phyloP scores from a whole-genome alignment of 2,113 vertebrate genomes.

The Leuciscus idus region DNA sequence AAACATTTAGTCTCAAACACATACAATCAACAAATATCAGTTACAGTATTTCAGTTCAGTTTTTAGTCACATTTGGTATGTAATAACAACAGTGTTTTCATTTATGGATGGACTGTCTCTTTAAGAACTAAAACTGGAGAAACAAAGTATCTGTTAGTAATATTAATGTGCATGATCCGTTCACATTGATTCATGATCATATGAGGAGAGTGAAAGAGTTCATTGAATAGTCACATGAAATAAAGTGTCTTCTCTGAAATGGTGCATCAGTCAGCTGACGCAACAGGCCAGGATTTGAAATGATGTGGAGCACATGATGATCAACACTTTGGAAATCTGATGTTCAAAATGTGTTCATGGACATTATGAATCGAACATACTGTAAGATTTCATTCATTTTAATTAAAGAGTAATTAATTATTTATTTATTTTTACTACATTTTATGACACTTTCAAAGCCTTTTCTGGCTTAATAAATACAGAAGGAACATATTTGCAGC shows the following conservation, averaged over 20 bases:
- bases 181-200: constrained; percentile 28
- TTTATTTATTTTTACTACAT: background rate
- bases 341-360: background rate
- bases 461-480: background rate
- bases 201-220: constrained; percentile 39
- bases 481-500: background rate
- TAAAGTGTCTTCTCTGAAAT: background rate
- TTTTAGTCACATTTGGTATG: background rate
- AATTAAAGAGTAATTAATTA: background rate
- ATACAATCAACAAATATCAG: background rate
- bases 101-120: background rate
- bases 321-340: background rate
- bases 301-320: background rate
- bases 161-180: background rate
- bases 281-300: background rate
- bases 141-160: background rate
- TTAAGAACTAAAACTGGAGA: background rate
- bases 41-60: background rate
- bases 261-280: constrained; percentile 16
- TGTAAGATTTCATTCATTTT: background rate
- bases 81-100: background rate
- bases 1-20: background rate
- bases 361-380: background rate
- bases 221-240: constrained; percentile 29
- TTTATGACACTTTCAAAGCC: background rate